Base-by-base conservation (phyloP, 2,888 invertebrate species). In the Trilocha varians region DNA sequence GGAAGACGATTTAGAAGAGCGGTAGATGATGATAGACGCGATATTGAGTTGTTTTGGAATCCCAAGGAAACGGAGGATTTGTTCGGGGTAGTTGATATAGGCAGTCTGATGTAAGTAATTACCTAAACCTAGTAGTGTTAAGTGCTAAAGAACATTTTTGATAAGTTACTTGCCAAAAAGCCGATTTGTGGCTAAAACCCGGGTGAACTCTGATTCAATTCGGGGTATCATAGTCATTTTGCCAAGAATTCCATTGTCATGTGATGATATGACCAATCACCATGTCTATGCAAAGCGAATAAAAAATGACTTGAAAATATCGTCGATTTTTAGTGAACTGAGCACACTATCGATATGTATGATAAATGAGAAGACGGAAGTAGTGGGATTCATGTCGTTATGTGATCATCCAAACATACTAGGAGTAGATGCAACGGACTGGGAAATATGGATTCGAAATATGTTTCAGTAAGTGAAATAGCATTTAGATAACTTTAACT, bases 321-420 rank as follows among this genome's bases (percentile, higher is more conserved):
- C 33, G 5, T 11, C 35, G 38, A 3, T 32, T 69, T 73, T 14
- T 54, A 80, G 80, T 34, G 84, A 84, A 52, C 42, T 83, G 9
- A 69, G 75, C 16, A 77, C 77, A 1, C 54, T 89, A n/a, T 71
- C 88, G 5, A 66, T 90, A 55, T 87, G 88, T 44, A 70, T 87
- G 70, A 65, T 88, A 44, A 69, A 80, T 44, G 72, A 74, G 13
- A 59, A 64, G 1, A 71, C 70, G 34, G 66, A 73, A 16, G 72
- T 85, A 16, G 53, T 64, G 2, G 85, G 84, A 1, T 86, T 82
- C 42, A 59, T 83, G 59, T 70, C 80, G 1, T 49, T 87, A 2
- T 58, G 65, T 15, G 74, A 86, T 54, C 80, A 83, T 53, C 91
- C 91, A 0, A 87, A 88, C 50, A 62, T 90, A n/a, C 76, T 80